Base-by-base conservation (phyloP, 2,113 vertebrate genomes). In the Dermatemys mawii region DNA sequence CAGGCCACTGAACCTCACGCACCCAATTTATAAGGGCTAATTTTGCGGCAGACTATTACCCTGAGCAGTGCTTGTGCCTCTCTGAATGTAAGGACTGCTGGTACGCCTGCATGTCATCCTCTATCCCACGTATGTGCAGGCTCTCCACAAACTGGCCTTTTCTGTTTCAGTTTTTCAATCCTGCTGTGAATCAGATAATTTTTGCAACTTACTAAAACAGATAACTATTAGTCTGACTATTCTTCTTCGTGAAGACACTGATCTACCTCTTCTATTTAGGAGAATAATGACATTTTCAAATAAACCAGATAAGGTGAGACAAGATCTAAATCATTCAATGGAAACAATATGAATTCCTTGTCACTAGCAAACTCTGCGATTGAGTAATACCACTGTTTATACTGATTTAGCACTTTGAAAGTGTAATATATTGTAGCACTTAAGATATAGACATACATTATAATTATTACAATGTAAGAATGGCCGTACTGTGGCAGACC, bases 341-440 rank as follows among this genome's bases (percentile, higher is more conserved):
- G 49, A 87, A 95, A 76, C 26, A 88, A 80, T 86, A 49, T 55
- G 26, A 83, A 83, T 93, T 16, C 5, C 41, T 49, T 90, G 95
- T 93, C 73, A 83, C 89, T 90, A 94, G 12, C 29, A 89, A 60
- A 76, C 44, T 90, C 87, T 63, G 35, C 2, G 0, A 76, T 75
- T 83, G 82, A 94, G 6, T 5, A 55, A 19, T 70, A n/a, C 12
- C 50, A 6, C 44, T 83, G 4, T 67, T 90, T 83, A 19, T 94
- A 84, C 26, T 81, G 14, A 75, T 29, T 93, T 86, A 90, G 76
- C 14, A 78, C 9, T 9, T 11, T 81, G 32, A 63, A 63, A 35
- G 16, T 63, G 60, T 35, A 54, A 24, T 54, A 63, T 32, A 12
- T 63, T 24, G 24, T 27, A 29, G 32, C 60, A 63, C 13, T 10